phyloP scores from a whole-genome alignment of 2,797 vertebrate species.

The Pangasius djambal region DNA sequence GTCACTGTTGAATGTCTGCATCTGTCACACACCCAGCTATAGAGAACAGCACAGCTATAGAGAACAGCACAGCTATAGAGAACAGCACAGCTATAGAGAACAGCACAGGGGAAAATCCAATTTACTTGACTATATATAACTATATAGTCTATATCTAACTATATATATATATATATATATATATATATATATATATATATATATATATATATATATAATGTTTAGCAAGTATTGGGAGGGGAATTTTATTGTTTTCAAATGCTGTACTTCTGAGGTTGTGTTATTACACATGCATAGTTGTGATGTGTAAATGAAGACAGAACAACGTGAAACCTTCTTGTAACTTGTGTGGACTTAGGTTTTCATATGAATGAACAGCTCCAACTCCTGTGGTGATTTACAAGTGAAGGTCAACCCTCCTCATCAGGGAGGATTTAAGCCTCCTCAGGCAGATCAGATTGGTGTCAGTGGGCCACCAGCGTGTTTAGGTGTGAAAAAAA shows the following conservation, averaged over 20 bases:
- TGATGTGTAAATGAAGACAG: not conserved
- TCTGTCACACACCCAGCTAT: not conserved
- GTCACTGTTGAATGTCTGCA: slow-evolving; percentile 11
- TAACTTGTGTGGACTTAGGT: not conserved
- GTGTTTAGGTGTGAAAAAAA: not conserved
- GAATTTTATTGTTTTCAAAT: not conserved
- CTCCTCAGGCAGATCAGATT: slow-evolving; percentile 23
- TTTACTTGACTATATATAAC: not conserved
- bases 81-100: not conserved
- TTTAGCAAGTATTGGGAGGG: not conserved
- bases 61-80: not conserved
- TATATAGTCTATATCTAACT: not conserved
- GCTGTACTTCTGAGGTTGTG: not conserved
- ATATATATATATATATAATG: not conserved
- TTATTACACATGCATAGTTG: not conserved
- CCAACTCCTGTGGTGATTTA: slow-evolving; percentile 31
- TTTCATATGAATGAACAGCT: not conserved
- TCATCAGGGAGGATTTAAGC: slow-evolving; percentile 29
- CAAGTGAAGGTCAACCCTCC: slow-evolving; percentile 27
- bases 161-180: too few relatives aligned
- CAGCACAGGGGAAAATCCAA: not conserved
- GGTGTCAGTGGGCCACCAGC: slow-evolving; percentile 24
- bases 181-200: too few relatives aligned
- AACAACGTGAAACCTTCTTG: not conserved
- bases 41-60: not conserved